Evolutionary conservation across 2,797 vertebrate genomes (phyloP), one percentile per base, ranked within the genome.

Genomic region (Sternotherus odoratus): DNA sequence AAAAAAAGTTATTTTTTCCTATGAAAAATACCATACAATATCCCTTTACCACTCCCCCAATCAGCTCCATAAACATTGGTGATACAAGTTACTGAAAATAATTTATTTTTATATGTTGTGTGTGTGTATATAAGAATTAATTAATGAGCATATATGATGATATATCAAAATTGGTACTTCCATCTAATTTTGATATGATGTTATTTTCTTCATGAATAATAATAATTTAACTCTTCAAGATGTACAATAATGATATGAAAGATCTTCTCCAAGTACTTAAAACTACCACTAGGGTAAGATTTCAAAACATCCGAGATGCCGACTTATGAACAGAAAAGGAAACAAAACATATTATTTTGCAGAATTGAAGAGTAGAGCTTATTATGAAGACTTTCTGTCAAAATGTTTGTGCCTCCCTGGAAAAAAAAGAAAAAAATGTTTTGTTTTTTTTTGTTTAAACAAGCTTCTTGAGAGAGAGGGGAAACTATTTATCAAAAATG

Each of bases 361-460:
- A 90, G 77, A 75, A 85, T 1, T 1, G 9, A 12, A 60, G 0
- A 78, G 16, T 8, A 86, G 1, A 86, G 54, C 1, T 66, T 33
- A 2, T 17, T 85, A n/a, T n/a, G 5, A 85, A 7, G 2, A 46
- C 85, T 85, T 88, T 83, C 4, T 24, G 26, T 39, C 86, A 39
- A 91, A 89, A 26, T 63, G 2, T 46, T 83, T 91, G 78, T 63
- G 15, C 43, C 43, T 43, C 43, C 43, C 8, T 43, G 5, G 43
- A 26, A 6, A 56, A 36, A 92, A n/a, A n/a, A n/a, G n/a, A n/a
- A n/a, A n/a, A n/a, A n/a, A n/a, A n/a, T n/a, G n/a, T n/a, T n/a
- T n/a, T n/a, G n/a, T n/a, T n/a, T n/a, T n/a, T 33, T 79, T 75
- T 85, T 81, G 19, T 82, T 1, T 85, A 92, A 83, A 89, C 11